These are phyloP conservation scores for Erinaceus europaeus DNA, from an alignment of 2,113 vertebrate species.

Conservation along the genomic window DNA sequence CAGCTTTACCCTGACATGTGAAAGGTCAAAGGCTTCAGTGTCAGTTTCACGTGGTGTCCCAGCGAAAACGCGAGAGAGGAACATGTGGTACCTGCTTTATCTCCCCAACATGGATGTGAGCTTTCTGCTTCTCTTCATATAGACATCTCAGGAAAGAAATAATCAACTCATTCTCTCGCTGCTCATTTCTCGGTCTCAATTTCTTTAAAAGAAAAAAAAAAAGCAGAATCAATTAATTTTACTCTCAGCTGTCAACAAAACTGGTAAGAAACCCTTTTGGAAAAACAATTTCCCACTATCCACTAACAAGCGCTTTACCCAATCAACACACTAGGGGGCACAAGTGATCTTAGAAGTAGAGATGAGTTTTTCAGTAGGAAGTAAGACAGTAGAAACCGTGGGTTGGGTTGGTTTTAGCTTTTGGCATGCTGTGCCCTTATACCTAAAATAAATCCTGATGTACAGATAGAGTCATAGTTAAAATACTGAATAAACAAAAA, in stretches of 20 bases:
- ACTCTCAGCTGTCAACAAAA: constrained; percentile 31
- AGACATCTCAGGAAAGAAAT: constrained; percentile 88
- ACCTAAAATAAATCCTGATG: constrained; percentile 30
- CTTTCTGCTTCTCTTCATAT: constrained; percentile 94
- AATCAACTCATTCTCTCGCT: constrained; percentile 94
- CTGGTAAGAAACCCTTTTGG: background rate
- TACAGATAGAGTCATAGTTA: background rate
- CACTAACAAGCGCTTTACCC: background rate
- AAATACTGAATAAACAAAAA: constrained; percentile 41
- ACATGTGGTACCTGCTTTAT: constrained; percentile 89
- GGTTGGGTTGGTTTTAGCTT: background rate
- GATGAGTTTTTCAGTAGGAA: background rate
- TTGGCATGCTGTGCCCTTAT: background rate
- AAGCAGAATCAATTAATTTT: constrained; percentile 16
- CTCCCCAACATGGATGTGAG: constrained; percentile 87
- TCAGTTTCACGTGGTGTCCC: no score
- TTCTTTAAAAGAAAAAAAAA: constrained; percentile 81
- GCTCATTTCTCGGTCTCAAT: constrained; percentile 91
- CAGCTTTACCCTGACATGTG: no score
- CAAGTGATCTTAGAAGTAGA: background rate
- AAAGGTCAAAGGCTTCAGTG: no score
- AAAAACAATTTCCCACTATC: background rate
- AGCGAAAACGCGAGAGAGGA: no score
- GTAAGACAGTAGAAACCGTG: no score
- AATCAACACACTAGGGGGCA: constrained; percentile 60